phyloP scores from a whole-genome alignment of 1,140 invertebrate species.

The Rhopalosiphum padi region DNA sequence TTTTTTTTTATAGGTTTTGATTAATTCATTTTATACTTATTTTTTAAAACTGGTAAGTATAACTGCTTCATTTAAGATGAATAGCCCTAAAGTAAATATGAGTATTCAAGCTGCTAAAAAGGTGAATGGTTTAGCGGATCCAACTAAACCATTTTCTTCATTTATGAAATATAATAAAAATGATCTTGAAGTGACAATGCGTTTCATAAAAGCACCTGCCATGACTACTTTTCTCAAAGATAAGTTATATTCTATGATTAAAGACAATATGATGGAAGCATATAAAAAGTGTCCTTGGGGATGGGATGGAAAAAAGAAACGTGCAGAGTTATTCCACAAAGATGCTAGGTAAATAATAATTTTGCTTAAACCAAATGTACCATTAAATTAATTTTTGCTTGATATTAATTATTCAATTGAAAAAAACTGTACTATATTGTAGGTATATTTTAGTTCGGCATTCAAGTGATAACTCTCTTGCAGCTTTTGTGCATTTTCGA shows the following conservation, averaged over 20 bases:
- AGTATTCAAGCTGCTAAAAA: slow-evolving; percentile 8
- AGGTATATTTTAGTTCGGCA: slow-evolving; percentile 72
- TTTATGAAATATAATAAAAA: slow-evolving; percentile 42
- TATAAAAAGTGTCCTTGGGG: slow-evolving; percentile 76
- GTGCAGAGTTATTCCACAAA: slow-evolving; percentile 75
- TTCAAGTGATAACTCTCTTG: slow-evolving; percentile 65
- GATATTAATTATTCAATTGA: neutral
- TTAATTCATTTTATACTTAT: neutral
- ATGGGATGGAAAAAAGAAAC: slow-evolving; percentile 76
- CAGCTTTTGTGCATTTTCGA: slow-evolving; percentile 80
- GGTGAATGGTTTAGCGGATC: neutral
- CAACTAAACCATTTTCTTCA: slow-evolving; percentile 31
- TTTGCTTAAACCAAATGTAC: neutral
- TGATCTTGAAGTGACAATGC: slow-evolving; percentile 10
- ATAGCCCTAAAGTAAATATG: neutral
- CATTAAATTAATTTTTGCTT: neutral
- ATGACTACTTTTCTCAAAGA: slow-evolving; percentile 60
- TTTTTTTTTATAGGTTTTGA: slow-evolving; percentile 11
- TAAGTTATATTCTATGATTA: slow-evolving; percentile 69
- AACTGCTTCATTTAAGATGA: neutral
- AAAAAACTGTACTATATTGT: neutral
- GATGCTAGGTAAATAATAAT: slow-evolving; percentile 66
- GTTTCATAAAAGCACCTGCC: slow-evolving; percentile 19
- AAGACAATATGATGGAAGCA: slow-evolving; percentile 70
- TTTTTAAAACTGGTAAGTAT: neutral